These are phyloP conservation scores for Synanceia verrucosa DNA, from an alignment of 2,797 vertebrate genomes.

Conservation along the genomic window DNA sequence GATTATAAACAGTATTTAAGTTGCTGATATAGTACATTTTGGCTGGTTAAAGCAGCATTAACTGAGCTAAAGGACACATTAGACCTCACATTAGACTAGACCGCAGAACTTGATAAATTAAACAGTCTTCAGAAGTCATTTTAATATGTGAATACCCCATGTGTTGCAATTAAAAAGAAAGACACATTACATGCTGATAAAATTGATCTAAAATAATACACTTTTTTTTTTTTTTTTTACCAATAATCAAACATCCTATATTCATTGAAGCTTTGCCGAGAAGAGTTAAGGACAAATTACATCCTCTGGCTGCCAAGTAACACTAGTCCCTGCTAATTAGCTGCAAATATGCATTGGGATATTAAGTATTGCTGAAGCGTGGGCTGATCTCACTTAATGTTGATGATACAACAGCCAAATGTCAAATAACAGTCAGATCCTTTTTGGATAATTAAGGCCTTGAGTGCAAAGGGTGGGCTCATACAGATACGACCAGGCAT, in stretches of 20 bases:
- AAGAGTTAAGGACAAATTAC: constrained; percentile 38
- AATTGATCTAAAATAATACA: neutral
- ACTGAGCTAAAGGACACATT: neutral
- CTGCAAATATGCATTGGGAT: constrained; percentile 48
- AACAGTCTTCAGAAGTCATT: neutral
- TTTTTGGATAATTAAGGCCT: constrained; percentile 71
- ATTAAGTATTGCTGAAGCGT: constrained; percentile 53
- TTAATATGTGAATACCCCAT: neutral
- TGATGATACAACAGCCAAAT: constrained; percentile 69
- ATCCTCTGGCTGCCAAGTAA: constrained; percentile 53
- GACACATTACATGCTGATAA: neutral
- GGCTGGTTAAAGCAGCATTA: neutral
- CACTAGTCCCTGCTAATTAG: constrained; percentile 52
- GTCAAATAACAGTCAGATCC: constrained; percentile 62
- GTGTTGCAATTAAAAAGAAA: neutral
- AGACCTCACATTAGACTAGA: too few species aligned
- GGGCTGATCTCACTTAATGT: constrained; percentile 59
- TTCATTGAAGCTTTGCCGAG: constrained; percentile 6
- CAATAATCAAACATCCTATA: neutral
- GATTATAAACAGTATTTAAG: neutral
- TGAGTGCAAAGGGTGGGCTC: constrained; percentile 50
- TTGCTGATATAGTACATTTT: neutral
- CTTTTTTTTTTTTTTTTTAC: neutral
- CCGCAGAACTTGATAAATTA: neutral
- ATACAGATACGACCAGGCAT: constrained; percentile 20